phyloP scores from a whole-genome alignment of 2,888 invertebrate genomes.

The Apoda limacodes region DNA sequence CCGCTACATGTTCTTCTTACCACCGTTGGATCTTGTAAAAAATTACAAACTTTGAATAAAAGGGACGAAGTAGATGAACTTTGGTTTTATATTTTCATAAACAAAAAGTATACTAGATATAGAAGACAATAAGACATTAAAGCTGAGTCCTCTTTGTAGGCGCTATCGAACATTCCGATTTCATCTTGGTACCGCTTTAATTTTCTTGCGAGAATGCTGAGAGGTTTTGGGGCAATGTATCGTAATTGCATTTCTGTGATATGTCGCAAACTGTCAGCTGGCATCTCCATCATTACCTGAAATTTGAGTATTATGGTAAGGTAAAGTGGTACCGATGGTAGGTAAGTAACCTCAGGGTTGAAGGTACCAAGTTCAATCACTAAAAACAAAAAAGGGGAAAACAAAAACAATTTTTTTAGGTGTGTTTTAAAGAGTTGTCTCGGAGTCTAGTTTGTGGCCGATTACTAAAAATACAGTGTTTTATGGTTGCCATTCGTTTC shows the following conservation, averaged over 20 bases:
- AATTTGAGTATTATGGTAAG: too few relatives aligned
- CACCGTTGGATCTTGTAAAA: conserved; percentile 35
- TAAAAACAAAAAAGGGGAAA: too few relatives aligned
- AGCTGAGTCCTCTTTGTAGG: not conserved
- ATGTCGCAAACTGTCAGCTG: conserved; percentile 30
- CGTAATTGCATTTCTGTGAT: conserved; percentile 39
- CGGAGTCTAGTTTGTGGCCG: too few relatives aligned
- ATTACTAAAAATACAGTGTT: too few relatives aligned
- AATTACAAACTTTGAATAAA: conserved; percentile 19
- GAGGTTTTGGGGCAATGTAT: conserved; percentile 34
- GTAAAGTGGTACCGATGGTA: too few relatives aligned
- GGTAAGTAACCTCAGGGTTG: too few relatives aligned
- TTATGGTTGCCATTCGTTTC: too few relatives aligned
- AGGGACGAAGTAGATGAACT: too few relatives aligned
- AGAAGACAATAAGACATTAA: not conserved
- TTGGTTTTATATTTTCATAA: conserved; percentile 4
- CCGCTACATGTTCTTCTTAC: conserved; percentile 42
- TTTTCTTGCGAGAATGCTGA: conserved; percentile 42
- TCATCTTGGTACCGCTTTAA: conserved; percentile 29
- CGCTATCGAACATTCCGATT: conserved; percentile 10
- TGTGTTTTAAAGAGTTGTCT: too few relatives aligned
- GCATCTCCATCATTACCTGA: conserved; percentile 48
- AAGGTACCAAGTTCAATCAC: too few relatives aligned
- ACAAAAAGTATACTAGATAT: conserved; percentile 4
- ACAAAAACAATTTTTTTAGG: too few relatives aligned